These are phyloP conservation scores for Bufo bufo DNA, from an alignment of 2,113 vertebrate genomes.

Conservation along the genomic window DNA sequence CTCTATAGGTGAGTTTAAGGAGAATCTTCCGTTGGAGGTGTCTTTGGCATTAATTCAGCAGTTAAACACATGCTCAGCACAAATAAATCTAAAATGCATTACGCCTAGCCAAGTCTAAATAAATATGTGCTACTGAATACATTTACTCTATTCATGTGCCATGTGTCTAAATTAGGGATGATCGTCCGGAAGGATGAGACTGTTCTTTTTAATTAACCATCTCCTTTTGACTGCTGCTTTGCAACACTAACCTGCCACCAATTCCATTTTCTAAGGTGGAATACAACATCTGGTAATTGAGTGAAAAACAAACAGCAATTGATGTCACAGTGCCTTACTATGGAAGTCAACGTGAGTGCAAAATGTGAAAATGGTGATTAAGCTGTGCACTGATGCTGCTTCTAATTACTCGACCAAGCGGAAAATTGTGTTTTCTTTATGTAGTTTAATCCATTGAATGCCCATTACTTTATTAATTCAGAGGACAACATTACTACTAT, in stretches of 20 bases:
- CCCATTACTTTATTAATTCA: background rate
- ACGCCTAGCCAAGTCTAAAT: conserved; percentile 2
- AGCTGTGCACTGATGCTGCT: background rate
- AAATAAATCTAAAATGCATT: conserved; percentile 22
- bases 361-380: conserved; percentile 36
- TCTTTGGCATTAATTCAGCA: background rate
- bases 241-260: background rate
- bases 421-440: conserved; percentile 11
- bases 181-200: background rate
- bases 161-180: background rate
- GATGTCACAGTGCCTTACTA: conserved; percentile 33
- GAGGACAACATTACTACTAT: background rate
- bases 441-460: background rate
- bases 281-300: conserved; percentile 44
- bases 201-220: conserved; percentile 22
- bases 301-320: conserved; percentile 26
- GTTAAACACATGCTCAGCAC: background rate
- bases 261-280: conserved; percentile 11
- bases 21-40: background rate
- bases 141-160: conserved; percentile 4
- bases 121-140: conserved; percentile 2
- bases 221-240: background rate
- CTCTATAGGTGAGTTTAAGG: too few species aligned
- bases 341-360: background rate
- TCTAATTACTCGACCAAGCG: conserved; percentile 2